Conservation (phyloP, 2,888 invertebrate genomes). For the Drosophila multiciliata region DNA sequence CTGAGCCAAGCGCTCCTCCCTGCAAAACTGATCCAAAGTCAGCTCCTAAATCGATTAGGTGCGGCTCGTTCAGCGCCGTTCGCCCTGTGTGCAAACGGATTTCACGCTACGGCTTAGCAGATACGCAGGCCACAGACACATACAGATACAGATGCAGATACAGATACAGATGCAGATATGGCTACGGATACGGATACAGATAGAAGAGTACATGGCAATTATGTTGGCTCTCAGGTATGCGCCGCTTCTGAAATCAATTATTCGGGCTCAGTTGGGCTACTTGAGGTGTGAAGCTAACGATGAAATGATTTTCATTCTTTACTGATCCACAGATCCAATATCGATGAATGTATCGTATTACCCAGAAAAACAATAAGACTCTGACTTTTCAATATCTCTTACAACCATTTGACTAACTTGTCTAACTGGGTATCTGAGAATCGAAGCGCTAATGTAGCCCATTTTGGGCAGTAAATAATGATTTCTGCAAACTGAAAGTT, state of each 20-base stretch:
- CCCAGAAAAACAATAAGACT: not conserved
- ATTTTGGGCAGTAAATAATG: not conserved
- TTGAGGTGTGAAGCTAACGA: conserved; percentile 70
- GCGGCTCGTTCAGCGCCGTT: conserved; percentile 68
- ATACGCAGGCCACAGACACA: conserved; percentile 44
- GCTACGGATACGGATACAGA: conserved; percentile 9
- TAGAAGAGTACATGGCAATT: conserved; percentile 28
- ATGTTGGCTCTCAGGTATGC: conserved; percentile 55
- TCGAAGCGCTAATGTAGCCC: conserved; percentile 1
- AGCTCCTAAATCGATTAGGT: conserved; percentile 68
- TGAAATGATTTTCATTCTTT: conserved; percentile 48
- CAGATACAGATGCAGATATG: conserved; percentile 8
- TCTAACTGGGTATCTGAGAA: not conserved
- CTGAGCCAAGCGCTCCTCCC: no score
- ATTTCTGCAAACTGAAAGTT: not conserved
- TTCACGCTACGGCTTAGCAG: conserved; percentile 59
- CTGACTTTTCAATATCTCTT: conserved; percentile 20
- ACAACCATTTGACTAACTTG: not conserved
- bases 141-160: conserved; percentile 17
- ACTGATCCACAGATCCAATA: conserved; percentile 11
- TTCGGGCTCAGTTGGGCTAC: conserved; percentile 41
- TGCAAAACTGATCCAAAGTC: conserved; percentile 15
- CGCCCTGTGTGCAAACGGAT: conserved; percentile 63
- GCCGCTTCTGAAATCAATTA: conserved; percentile 68
- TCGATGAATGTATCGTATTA: conserved; percentile 24